A percentile compares a stretch with the other conserved stretches of the same genome.
Conservation (phyloP, 2,888 invertebrate species). For the Drosophila recens region DNA sequence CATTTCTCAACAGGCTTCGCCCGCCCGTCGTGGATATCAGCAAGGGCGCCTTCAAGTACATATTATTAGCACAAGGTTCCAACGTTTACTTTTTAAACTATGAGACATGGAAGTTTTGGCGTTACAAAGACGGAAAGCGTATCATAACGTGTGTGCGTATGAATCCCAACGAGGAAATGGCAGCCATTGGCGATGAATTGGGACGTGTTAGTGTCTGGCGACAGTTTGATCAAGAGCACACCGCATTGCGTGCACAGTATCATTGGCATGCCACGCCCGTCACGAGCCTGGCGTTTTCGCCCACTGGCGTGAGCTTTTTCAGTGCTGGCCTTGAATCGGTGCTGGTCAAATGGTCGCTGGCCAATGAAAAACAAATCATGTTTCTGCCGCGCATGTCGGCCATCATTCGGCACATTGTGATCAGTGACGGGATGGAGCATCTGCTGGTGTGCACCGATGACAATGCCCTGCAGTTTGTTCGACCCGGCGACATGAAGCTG, state of each 20-base stretch:
- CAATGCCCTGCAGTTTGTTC: constrained; percentile 88
- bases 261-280: constrained; percentile 93
- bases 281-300: constrained; percentile 88
- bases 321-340: constrained; percentile 93
- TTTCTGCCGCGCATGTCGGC: constrained; percentile 91
- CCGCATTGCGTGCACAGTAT: constrained; percentile 86
- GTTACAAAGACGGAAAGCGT: constrained; percentile 52
- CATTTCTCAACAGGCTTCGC: constrained; percentile 47
- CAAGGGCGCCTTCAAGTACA: constrained; percentile 72
- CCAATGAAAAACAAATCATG: constrained; percentile 85
- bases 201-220: constrained; percentile 90
- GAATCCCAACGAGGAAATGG: constrained; percentile 88
- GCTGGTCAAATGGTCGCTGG: constrained; percentile 90
- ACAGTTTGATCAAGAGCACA: constrained; percentile 79
- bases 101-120: constrained; percentile 66
- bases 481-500: constrained; percentile 85
- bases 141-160: constrained; percentile 88
- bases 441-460: constrained; percentile 89
- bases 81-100: constrained; percentile 79
- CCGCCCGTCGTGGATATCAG: constrained; percentile 72
- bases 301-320: constrained; percentile 88
- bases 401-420: constrained; percentile 88
- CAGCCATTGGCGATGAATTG: constrained; percentile 89
- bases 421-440: constrained; percentile 88
- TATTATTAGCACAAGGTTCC: constrained; percentile 70